Evolutionary conservation across 2,113 vertebrate genomes (phyloP).

Genomic region (Scophthalmus maximus): DNA sequence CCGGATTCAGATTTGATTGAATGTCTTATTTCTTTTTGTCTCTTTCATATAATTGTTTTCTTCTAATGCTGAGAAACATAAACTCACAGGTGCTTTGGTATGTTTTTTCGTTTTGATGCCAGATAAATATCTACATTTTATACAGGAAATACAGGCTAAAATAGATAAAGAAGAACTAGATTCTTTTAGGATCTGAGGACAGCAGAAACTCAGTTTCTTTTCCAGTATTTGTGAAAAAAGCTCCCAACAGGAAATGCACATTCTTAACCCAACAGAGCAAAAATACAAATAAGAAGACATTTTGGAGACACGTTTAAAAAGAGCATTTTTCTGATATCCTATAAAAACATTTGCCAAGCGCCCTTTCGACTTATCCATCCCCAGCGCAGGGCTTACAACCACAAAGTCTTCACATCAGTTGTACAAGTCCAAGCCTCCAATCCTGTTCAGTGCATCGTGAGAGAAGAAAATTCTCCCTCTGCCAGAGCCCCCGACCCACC

Average conservation of each 20-base stretch:
- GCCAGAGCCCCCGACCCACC: conserved; percentile 39
- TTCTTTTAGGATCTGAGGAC: conserved; percentile 65
- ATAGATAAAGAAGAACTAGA: conserved; percentile 62
- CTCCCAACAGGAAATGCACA: conserved; percentile 59
- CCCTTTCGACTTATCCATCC: conserved; percentile 46
- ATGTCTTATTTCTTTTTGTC: conserved; percentile 45
- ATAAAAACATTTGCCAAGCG: conserved; percentile 65
- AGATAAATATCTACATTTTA: conserved; percentile 79
- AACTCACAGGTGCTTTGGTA: conserved; percentile 82
- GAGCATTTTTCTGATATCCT: conserved; percentile 62
- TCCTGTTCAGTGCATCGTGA: conserved; percentile 77
- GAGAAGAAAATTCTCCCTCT: conserved; percentile 44
- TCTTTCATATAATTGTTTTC: conserved; percentile 58
- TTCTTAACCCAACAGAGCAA: conserved; percentile 46
- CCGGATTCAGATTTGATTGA: conserved; percentile 79
- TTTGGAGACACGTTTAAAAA: conserved; percentile 60
- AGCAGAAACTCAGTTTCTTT: conserved; percentile 73
- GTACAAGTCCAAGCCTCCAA: conserved; percentile 53
- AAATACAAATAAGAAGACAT: conserved; percentile 35
- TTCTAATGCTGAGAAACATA: conserved; percentile 67
- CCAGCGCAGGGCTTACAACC: conserved; percentile 41
- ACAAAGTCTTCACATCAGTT: conserved; percentile 62
- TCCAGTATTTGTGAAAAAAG: conserved; percentile 66
- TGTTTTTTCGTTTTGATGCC: conserved; percentile 76
- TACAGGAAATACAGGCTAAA: conserved; percentile 63